A percentile compares a stretch with the other conserved stretches of the same genome.
Conservation (phyloP, 2,888 invertebrate genomes). For the Sarcophaga variegata region DNA sequence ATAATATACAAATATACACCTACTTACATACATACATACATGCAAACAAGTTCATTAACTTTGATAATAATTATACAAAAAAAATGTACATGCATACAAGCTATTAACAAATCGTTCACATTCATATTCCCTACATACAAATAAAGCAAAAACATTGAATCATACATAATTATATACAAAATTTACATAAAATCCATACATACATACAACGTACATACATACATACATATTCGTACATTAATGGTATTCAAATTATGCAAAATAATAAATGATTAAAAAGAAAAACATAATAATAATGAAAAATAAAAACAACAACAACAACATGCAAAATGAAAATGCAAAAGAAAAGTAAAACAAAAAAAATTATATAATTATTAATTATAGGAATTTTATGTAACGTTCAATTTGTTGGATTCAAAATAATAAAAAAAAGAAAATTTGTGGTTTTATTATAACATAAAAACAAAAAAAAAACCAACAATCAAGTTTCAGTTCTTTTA, state of each 20-base stretch:
- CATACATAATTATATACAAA: too few species aligned
- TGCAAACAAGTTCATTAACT: too few species aligned
- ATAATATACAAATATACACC: too few species aligned
- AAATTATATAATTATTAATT: constrained; percentile 73
- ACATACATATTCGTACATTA: constrained; percentile 55
- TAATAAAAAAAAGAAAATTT: constrained; percentile 75
- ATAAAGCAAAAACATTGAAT: too few species aligned
- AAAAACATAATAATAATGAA: not conserved
- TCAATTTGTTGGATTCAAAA: constrained; percentile 78
- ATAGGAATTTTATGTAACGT: constrained; percentile 76
- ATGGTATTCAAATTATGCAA: constrained; percentile 64
- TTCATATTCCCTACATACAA: constrained; percentile 4
- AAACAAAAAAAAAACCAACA: constrained; percentile 72
- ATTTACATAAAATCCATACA: not conserved
- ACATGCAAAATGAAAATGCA: not conserved
- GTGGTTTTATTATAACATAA: constrained; percentile 76
- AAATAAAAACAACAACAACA: not conserved
- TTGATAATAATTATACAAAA: too few species aligned
- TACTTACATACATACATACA: too few species aligned
- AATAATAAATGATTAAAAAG: constrained; percentile 28
- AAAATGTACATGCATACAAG: constrained; percentile 1
- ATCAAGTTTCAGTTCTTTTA: constrained; percentile 59
- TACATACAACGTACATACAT: constrained; percentile 42
- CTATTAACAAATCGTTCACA: not conserved
- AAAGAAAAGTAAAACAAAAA: not conserved